Conservation (phyloP, 2,113 vertebrate genomes). For the Willisornis vidua region DNA sequence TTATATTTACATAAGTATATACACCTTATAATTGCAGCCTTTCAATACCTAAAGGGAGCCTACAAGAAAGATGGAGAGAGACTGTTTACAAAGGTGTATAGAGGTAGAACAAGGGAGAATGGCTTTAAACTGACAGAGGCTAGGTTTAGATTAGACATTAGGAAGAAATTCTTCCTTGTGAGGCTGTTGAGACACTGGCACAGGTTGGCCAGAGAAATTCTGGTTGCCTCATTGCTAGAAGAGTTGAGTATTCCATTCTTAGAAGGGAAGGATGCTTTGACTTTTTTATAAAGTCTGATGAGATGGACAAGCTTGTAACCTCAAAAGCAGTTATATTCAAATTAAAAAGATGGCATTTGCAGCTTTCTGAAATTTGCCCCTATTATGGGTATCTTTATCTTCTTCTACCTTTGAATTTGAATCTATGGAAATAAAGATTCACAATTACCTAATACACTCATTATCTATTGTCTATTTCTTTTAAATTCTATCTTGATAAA, state of each 20-base stretch:
- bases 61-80: not conserved
- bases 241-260: not conserved
- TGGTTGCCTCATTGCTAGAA: not conserved
- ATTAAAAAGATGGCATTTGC: not conserved
- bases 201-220: not conserved
- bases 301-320: not conserved
- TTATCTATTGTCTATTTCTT: not conserved
- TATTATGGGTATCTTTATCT: not conserved
- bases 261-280: not conserved
- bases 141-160: not conserved
- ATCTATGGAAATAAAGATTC: not conserved
- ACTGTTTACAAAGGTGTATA: not conserved
- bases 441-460: not conserved
- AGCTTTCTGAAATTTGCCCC: not conserved
- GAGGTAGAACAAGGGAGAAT: not conserved
- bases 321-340: not conserved
- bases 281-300: not conserved
- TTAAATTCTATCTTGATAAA: not conserved
- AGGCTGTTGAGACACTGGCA: not conserved
- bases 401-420: not conserved
- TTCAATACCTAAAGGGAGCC: not conserved
- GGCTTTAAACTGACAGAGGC: not conserved
- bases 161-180: not conserved
- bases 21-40: not conserved
- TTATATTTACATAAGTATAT: not conserved